Evolutionary conservation across 2,888 invertebrate genomes (phyloP), one percentile per base, ranked within the genome.

Genomic region (Drosophila yooni): DNA sequence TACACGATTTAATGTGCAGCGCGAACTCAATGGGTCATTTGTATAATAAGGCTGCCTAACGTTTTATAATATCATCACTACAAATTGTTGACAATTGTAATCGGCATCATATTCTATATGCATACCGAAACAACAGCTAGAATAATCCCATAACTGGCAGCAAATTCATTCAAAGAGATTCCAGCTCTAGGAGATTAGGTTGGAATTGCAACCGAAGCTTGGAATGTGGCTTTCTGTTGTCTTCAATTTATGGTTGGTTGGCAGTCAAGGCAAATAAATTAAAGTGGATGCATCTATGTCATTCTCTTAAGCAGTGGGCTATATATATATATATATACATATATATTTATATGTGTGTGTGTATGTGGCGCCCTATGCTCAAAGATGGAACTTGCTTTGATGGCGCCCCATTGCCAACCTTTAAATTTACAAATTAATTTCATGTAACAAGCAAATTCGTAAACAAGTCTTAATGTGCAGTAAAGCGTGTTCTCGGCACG

Each of bases 351-450:
- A 0, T 33, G 0, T 33, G 5, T 46, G 15, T 13, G 5, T 43
- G 57, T 13, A 18, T 15, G 11, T 33, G 36, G 29, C 52, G 53
- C 52, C 36, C 21, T 31, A 36, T 50, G 57, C 59, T 21, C 43
- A 53, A 29, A 33, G 57, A 50, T 62, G 51, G 61, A 38, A 29
- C 46, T 57, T 74, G 59, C 62, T 46, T 52, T 60, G 61, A 61
- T 71, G 81, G 66, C 64, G 69, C 72, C 81, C 69, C 74, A 69
- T 69, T 70, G 80, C 62, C 83, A 68, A 76, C 75, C 73, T 90
- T 90, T 84, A 89, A 91, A 88, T 91, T 87, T 84, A 89, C 90
- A 87, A 87, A 87, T 91, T 87, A 91, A 87, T 90, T 87, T 91
- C 90, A 88, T 88, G 91, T 88, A 89, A 84, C 69, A 88, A 80